Percentiles rank a stretch among this genome's conserved stretches.
Conservation (phyloP, 1,140 invertebrate genomes). For the Euwallacea fornicatus region DNA sequence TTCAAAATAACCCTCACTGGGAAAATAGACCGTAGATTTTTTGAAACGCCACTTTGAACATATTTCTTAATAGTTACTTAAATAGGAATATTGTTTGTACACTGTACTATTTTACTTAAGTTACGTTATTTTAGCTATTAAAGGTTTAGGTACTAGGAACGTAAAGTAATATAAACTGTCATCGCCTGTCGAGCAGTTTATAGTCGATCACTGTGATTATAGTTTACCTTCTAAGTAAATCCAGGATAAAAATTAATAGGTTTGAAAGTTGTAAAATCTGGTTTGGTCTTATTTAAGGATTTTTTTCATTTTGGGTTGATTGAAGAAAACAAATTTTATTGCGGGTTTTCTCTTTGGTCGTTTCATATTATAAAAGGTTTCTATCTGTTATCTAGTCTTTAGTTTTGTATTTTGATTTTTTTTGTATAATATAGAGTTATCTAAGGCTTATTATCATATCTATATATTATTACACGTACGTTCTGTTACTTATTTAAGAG, state of each 20-base stretch:
- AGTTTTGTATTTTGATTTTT: constrained; percentile 32
- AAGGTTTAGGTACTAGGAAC: constrained; percentile 5
- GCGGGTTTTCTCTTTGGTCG: background rate
- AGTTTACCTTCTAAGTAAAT: constrained; percentile 17
- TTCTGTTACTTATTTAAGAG: constrained; percentile 21
- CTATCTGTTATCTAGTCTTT: constrained; percentile 34
- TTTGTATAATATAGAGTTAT: constrained; percentile 18
- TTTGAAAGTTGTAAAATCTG: constrained; percentile 1
- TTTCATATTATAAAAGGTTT: constrained; percentile 10
- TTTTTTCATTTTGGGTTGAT: constrained; percentile 6
- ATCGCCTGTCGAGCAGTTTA: constrained; percentile 23
- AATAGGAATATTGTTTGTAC: constrained; percentile 7
- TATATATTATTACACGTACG: constrained; percentile 19
- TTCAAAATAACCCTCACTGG: background rate
- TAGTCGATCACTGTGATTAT: constrained; percentile 28
- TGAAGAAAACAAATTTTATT: constrained; percentile 1
- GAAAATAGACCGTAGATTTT: constrained; percentile 1
- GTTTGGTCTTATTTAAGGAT: constrained; percentile 5
- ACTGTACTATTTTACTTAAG: background rate
- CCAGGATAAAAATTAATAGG: constrained; percentile 3
- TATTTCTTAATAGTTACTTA: constrained; percentile 9
- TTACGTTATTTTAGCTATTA: constrained; percentile 17
- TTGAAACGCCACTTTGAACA: background rate
- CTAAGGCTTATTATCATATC: background rate
- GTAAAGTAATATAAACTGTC: constrained; percentile 9